Base-by-base conservation (phyloP, 2,888 invertebrate species). In the Choreutis nemorana region DNA sequence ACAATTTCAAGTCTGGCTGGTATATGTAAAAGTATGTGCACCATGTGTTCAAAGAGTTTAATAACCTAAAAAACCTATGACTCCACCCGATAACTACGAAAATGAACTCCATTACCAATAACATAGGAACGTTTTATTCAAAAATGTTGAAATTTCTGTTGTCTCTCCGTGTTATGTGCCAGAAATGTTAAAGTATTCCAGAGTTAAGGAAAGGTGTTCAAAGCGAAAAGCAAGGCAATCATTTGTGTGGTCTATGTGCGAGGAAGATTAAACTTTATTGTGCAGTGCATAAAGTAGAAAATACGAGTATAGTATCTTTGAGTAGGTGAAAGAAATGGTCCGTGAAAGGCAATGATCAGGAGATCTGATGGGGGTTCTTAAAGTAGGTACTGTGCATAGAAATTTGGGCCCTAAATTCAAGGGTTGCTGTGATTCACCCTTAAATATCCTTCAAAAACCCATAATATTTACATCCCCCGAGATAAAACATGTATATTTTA, bases 11-110 rank as follows among this genome's bases (percentile, higher is more conserved):
- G 50, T 64, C 56, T 68, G 78, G 78, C 78, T 78, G 78, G 78
- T 71, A 54, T 73, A 78, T 77, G 78, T 77, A 77, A 58, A 77
- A 73, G 73, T 77, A 77, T 65, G 50, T 75, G 73, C 73, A 77
- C 75, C 72, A 61, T 36, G 37, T 42, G 41, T 54, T 47, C 13
- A 23, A 15, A 11, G 10, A 12, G 25, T 28, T 37, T 41, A 41
- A 50, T 42, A 48, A 48, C 55, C 58, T n/a, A n/a, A n/a, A n/a
- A n/a, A n/a, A n/a, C n/a, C n/a, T n/a, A n/a, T n/a, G n/a, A n/a
- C 42, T 41, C 25, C 38, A 45, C 49, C 41, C 56, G 51, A 40
- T 51, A 55, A 51, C 42, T 55, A 46, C 39, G 48, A 55, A 14
- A 26, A 14, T 9, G 9, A n/a, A n/a, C n/a, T n/a, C n/a, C n/a